Conservation (phyloP, 2,888 invertebrate species). For the Phragmatobia fuliginosa region DNA sequence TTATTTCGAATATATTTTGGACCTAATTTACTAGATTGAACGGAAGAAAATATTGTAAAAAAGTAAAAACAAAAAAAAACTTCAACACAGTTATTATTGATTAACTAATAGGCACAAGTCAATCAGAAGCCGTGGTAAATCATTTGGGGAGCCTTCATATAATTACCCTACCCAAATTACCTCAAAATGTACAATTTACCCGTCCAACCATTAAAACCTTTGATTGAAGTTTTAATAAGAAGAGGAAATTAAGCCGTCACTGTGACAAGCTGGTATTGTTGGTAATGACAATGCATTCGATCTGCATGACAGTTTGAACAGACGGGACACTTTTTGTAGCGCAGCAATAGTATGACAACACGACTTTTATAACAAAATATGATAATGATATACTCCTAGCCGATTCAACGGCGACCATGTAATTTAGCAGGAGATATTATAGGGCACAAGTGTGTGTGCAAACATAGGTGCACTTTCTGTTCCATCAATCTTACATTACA, state of each 20-base stretch:
- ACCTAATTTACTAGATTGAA: no score
- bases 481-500: no score
- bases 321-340: conserved; percentile 9
- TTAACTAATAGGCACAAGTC: not conserved
- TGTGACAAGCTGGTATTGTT: conserved; percentile 19
- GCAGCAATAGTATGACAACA: not conserved
- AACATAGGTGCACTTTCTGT: no score
- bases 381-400: no score
- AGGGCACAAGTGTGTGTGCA: no score
- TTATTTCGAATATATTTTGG: no score
- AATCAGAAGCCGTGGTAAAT: not conserved
- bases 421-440: no score
- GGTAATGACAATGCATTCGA: conserved; percentile 43
- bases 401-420: no score
- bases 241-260: conserved; percentile 51
- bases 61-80: no score
- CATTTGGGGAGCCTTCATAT: conserved; percentile 5
- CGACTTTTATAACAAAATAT: not conserved
- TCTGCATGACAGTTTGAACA: not conserved
- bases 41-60: no score
- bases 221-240: conserved; percentile 53
- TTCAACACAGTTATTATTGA: no score
- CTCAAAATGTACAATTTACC: conserved; percentile 22
- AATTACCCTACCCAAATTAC: not conserved
- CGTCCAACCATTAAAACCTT: conserved; percentile 36